These are phyloP conservation scores for Felis catus DNA, from an alignment of 2,113 vertebrate species.

Conservation along the genomic window F.catus_Fca126_mat1.0 CM031419.1:10277501-10278000, in stretches of 20 bases:
- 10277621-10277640: background rate
- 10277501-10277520: background rate
- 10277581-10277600: background rate
- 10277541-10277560: background rate
- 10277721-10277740: background rate
- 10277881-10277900: background rate
- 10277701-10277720: background rate
- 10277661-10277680: background rate
- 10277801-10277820: slow-evolving; percentile 21
- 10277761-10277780: background rate
- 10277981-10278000: background rate
- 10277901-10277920: background rate
- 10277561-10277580: background rate
- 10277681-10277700: background rate
- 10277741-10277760: background rate
- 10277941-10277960: background rate
- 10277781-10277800: background rate
- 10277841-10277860: background rate
- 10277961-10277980: background rate
- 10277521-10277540: background rate
- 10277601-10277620: background rate
- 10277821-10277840: background rate
- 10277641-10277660: background rate
- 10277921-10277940: background rate
- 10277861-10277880: background rate